Conservation (phyloP, 2,113 vertebrate genomes). For the Micromys minutus region DNA sequence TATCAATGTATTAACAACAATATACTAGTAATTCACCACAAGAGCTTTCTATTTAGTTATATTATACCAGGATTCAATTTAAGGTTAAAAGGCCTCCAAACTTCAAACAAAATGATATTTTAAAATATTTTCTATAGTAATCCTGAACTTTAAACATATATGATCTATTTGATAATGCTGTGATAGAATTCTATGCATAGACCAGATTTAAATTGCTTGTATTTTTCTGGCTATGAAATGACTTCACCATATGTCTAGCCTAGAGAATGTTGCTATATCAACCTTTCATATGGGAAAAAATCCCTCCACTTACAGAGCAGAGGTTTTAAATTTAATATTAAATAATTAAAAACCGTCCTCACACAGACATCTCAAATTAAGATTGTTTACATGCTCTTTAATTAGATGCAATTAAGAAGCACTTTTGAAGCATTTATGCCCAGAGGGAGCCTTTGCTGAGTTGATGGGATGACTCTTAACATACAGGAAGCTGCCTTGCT, state of each 20-base stretch:
- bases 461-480: conserved; percentile 64
- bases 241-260: conserved; percentile 57
- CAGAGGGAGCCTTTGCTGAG: conserved; percentile 55
- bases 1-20: background rate
- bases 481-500: conserved; percentile 19
- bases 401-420: conserved; percentile 78
- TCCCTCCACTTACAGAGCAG: conserved; percentile 54
- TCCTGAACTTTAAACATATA: conserved; percentile 34
- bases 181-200: conserved; percentile 28
- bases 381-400: conserved; percentile 80
- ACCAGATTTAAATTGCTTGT: conserved; percentile 57
- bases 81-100: background rate
- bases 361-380: conserved; percentile 78
- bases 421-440: conserved; percentile 67
- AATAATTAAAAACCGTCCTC: conserved; percentile 75
- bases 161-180: background rate
- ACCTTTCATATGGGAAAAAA: conserved; percentile 50
- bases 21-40: conserved; percentile 1
- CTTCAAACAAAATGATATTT: conserved; percentile 1
- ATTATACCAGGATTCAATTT: background rate
- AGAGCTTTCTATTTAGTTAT: background rate
- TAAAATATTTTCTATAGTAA: background rate
- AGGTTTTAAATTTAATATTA: conserved; percentile 75
- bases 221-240: conserved; percentile 56
- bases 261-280: conserved; percentile 27